Base-by-base conservation (phyloP, 2,797 vertebrate species). In the Nasua narica region DNA sequence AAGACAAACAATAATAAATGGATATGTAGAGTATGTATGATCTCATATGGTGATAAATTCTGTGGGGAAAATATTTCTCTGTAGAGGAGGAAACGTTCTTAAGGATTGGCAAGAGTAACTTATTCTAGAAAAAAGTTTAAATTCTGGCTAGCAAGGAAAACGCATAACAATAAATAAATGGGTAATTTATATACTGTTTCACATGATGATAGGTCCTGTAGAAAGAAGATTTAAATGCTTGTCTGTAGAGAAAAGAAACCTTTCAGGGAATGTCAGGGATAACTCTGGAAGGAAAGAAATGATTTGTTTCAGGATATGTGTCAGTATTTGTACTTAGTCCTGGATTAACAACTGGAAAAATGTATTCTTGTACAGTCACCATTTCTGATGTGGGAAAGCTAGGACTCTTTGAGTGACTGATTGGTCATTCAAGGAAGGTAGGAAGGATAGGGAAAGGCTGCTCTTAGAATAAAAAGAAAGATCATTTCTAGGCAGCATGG, bases 81-180 rank as follows among this genome's bases (percentile, higher is more conserved):
- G 5, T 7, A 79, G 10, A 65, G 32, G 12, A 46, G 5, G 19
- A 19, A n/a, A 40, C 62, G 9, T 74, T 76, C 27, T 43, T 79
- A 77, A 18, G 23, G 60, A 85, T 32, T 62, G 25, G 56, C 54
- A 70, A 10, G 43, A 60, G 19, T 40, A 72, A 70, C 29, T 54
- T 67, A 35, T 74, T 94, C 56, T 29, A 81, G 54, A 90, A 25
- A 72, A 79, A 1, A 65, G 32, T 16, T 58, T 76, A 56, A 90
- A 56, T 93, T 86, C 37, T 74, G 29, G 37, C 37, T 74, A 23
- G 37, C 25, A n/a, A 74, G 27, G n/a, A 81, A 69, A 29, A 70
- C 10, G 50, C 35, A 56, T 32, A n/a, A 43, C 43, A 48, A 35
- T 77, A 23, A 37, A 43, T 60, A 54, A 69, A 18, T 70, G 35